Base-by-base conservation (phyloP, 1,140 invertebrate species). In the Saxidomus purpurata region DNA sequence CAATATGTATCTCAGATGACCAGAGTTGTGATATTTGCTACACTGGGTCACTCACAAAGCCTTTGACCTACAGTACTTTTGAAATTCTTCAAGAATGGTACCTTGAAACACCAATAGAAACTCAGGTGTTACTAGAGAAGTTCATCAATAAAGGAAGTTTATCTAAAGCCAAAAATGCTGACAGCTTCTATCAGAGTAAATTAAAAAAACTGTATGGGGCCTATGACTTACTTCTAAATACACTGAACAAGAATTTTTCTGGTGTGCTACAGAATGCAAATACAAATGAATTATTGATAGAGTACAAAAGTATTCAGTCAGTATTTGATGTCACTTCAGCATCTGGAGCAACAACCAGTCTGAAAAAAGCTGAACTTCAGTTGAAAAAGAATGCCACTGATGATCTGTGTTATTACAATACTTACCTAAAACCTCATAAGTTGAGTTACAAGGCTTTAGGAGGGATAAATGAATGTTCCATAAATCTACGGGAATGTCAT, bases 381-480 rank as follows among this genome's bases (percentile, higher is more conserved):
- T n/a, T 74, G 28, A 85, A 85, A 49, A 40, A 76, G 52, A 52
- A 76, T 31, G 67, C 83, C 0, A 38, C 22, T 59, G 28, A 31
- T 13, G 69, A 85, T 38, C 25, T 76, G 9, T 87, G 84, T 25
- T 77, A 87, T 25, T 74, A 74, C 69, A 36, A 74, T 15, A 76
- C 71, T 31, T 76, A 76, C 34, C 25, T 76, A 49, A 38, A 36
- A 28, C n/a, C 6, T 2, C 71, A 76, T 76, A 15, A 3, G 17
- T 13, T 76, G 3, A 2, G 8, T 2, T 76, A 76, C n/a, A 3
- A 43, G 2, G 1, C 6, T 13, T 55, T 6, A n/a, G 19, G 3
- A n/a, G 85, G 85, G n/a, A n/a, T 17, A 34, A 59, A 28, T 28
- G 17, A 25, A 25, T 55, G 36, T 43, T 22, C 17, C 11, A 1